phyloP scores from a whole-genome alignment of 2,113 vertebrate species.

The Apteryx mantelli region DNA sequence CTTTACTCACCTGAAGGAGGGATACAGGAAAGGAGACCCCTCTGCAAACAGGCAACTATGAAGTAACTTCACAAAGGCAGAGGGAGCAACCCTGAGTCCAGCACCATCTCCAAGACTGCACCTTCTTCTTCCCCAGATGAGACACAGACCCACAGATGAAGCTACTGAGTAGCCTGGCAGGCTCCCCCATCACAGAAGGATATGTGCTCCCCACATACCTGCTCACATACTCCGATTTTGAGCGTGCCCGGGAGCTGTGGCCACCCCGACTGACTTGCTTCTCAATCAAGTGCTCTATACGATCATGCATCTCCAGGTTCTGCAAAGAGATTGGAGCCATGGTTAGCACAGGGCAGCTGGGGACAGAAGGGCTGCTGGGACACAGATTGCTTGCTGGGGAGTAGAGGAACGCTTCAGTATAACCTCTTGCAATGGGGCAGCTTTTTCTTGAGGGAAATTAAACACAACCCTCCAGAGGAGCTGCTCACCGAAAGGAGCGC shows the following conservation, averaged over 20 bases:
- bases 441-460: not conserved
- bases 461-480: not conserved
- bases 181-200: too few relatives aligned
- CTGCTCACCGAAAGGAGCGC: too few relatives aligned
- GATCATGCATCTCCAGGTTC: constrained; percentile 94
- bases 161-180: rapidly evolving
- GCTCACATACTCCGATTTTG: constrained; percentile 83
- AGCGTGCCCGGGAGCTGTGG: constrained; percentile 62
- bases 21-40: not conserved
- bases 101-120: not conserved
- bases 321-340: constrained; percentile 15
- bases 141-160: rapidly evolving
- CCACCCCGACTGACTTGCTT: constrained; percentile 78
- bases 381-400: rapidly evolving
- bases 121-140: not conserved
- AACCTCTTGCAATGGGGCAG: not conserved
- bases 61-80: not conserved
- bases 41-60: not conserved
- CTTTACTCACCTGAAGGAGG: not conserved
- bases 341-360: rapidly evolving
- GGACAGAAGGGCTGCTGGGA: not conserved
- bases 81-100: not conserved
- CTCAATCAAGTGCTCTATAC: constrained; percentile 89
- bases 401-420: rapidly evolving
- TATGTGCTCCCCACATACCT: constrained; percentile 71